phyloP scores from a whole-genome alignment of 1,140 invertebrate species.

The Ceratoteleas bidentatus region DNA sequence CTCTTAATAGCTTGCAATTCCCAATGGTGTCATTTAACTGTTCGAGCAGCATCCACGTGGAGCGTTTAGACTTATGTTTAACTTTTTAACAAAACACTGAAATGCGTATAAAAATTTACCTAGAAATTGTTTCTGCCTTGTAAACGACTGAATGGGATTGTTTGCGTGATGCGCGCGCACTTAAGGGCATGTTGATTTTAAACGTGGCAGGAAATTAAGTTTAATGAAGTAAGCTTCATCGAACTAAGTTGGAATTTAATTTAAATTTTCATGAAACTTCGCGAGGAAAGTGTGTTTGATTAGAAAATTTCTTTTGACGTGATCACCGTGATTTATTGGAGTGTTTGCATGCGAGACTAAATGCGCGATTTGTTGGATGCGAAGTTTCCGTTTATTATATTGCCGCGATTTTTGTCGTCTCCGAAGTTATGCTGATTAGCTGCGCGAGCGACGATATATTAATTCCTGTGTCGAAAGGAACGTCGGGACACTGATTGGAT shows the following conservation, averaged over 20 bases:
- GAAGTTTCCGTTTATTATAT: no score
- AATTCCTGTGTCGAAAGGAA: no score
- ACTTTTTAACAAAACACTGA: conserved; percentile 39
- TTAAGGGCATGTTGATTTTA: conserved; percentile 32
- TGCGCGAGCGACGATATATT: no score
- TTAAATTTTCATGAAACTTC: conserved; percentile 28
- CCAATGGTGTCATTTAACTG: conserved; percentile 25
- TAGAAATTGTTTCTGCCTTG: conserved; percentile 31
- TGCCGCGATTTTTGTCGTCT: no score
- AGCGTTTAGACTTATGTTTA: conserved; percentile 15
- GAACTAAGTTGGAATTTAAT: conserved; percentile 21
- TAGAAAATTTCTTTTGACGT: conserved; percentile 24
- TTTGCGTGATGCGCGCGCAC: conserved; percentile 8
- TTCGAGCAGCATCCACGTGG: neutral
- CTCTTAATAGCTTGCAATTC: conserved; percentile 25
- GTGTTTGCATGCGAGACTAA: no score
- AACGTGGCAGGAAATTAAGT: conserved; percentile 20
- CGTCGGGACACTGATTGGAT: no score
- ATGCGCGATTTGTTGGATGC: no score
- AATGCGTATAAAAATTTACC: conserved; percentile 22
- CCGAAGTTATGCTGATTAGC: no score
- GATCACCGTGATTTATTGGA: conserved; percentile 7
- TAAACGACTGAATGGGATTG: conserved; percentile 20
- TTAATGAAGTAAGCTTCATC: conserved; percentile 27
- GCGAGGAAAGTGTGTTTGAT: conserved; percentile 19